Evolutionary conservation across 2,113 vertebrate species (phyloP), one percentile per base, ranked within the genome.

Genomic region (Caracal caracal): DNA sequence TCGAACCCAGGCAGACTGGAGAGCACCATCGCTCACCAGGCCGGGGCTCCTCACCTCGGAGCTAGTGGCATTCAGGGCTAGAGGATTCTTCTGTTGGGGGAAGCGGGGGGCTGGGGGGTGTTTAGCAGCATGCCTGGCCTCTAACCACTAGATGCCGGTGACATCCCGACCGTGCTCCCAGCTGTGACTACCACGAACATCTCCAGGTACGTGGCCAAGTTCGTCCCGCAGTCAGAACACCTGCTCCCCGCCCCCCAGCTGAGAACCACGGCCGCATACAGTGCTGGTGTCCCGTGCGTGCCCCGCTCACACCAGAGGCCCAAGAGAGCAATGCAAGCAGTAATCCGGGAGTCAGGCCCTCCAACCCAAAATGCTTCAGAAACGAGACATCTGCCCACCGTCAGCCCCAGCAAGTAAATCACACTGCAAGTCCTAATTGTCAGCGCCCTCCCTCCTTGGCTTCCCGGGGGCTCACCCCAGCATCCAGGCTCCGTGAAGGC

Each of bases 81-180:
- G 16, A 40, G 0, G 2, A 2, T 1, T 13, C 40, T 65, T 1
- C 0, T 7, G 9, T 9, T 9, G 16, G 30, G 4, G 4, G 19
- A 33, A 10, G 16, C 0, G 6, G 9, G 26, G 5, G 8, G 24
- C 40, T 56, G 20, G 3, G 4, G 37, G 49, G 30, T 10, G 10
- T 17, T 33, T 2, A 11, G 26, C 28, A 63, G 79, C 26, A 51
- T 4, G 59, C 68, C 71, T 2, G 16, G 59, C 73, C 71, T 73
- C 53, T 7, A 8, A 47, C 17, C 47, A 12, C 59, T 5, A 35
- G 22, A 61, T 10, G 28, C 66, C 56, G 19, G 66, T 3, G 15
- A 61, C 51, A 5, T 4, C 47, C 37, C 33, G 10, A 16, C 49
- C 73, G 3, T 75, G 17, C 12, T 33, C 81, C 15, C 59, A 9